Base-by-base conservation (phyloP, 1,140 invertebrate species). In the Muscidifurax raptorellus region DNA sequence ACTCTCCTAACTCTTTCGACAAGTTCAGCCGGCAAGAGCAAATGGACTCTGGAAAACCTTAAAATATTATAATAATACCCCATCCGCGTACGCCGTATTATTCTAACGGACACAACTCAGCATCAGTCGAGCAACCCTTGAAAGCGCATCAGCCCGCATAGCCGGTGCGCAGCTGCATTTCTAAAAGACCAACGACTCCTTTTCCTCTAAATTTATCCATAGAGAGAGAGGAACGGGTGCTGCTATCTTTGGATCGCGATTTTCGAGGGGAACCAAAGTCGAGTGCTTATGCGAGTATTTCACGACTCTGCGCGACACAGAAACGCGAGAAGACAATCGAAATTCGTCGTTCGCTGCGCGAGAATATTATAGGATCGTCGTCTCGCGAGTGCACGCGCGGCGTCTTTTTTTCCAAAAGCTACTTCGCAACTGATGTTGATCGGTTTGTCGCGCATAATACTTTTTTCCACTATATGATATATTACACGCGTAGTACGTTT, bases 131-230 rank as follows among this genome's bases (percentile, higher is more conserved):
- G n/a, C n/a, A 59, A 59, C 52, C 52, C 52, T n/a, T 59, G 22
- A n/a, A 59, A 59, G 22, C n/a, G 52, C 52, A 59, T 59, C 52
- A n/a, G 18, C 52, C 52, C 18, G 22, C 18, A n/a, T 59, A n/a
- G 22, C 52, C 52, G 22, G 52, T 2, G 52, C 22, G 18, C 52
- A 59, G 52, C 52, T 59, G 52, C 52, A n/a, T 59, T 59, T 59
- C 52, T n/a, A 59, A 59, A 59, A 22, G 52, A n/a, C 52, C 52
- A 59, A 59, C 52, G 52, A 59, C 52, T 59, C 52, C 52, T 59
- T 59, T 59, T 59, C 52, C 52, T 59, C 52, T 59, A 59, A 59
- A 59, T 59, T 59, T 59, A 59, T 59, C 52, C 52, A n/a, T n/a
- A n/a, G n/a, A n/a, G 6, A 18, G 52, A 59, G 52, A 59, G 52